phyloP scores from a whole-genome alignment of 1,140 invertebrate genomes.

The Drosophila micromelanica region DNA sequence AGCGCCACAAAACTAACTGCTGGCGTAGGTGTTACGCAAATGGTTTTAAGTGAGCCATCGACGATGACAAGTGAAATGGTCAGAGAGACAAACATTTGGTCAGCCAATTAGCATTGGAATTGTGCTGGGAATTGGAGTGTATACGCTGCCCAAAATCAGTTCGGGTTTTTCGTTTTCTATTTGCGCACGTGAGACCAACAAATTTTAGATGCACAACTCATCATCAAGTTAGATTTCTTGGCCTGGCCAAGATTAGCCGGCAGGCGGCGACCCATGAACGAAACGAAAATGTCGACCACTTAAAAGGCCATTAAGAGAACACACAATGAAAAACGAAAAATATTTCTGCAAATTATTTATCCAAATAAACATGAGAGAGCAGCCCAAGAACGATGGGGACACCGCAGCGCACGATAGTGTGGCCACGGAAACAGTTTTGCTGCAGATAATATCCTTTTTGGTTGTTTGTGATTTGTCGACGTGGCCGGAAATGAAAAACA shows the following conservation, averaged over 20 bases:
- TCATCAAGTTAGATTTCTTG: not conserved
- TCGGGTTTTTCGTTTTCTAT: conserved; percentile 41
- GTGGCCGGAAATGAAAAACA: conserved; percentile 81
- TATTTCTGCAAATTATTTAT: conserved; percentile 77
- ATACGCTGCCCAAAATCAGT: conserved; percentile 12
- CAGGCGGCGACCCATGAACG: conserved; percentile 21
- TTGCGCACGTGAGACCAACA: conserved; percentile 49
- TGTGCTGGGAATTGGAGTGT: conserved; percentile 24
- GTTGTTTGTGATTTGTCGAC: conserved; percentile 77
- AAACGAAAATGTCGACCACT: conserved; percentile 49
- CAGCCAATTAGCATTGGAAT: conserved; percentile 53
- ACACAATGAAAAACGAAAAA: conserved; percentile 68
- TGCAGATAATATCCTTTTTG: conserved; percentile 79
- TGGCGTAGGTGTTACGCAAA: conserved; percentile 11
- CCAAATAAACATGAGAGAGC: conserved; percentile 63
- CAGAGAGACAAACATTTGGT: conserved; percentile 51
- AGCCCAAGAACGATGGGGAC: conserved; percentile 10
- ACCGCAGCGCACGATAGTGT: conserved; percentile 38
- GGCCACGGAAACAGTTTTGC: conserved; percentile 62
- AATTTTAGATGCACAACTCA: conserved; percentile 21
- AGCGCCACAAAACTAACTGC: conserved; percentile 38
- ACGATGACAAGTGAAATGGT: conserved; percentile 56
- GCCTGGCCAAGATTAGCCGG: conserved; percentile 50
- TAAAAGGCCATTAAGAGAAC: conserved; percentile 64
- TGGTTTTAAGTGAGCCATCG: conserved; percentile 46